A percentile compares a stretch with the other conserved stretches of the same genome.
Conservation (phyloP, 2,113 vertebrate species). For the Scophthalmus maximus region DNA sequence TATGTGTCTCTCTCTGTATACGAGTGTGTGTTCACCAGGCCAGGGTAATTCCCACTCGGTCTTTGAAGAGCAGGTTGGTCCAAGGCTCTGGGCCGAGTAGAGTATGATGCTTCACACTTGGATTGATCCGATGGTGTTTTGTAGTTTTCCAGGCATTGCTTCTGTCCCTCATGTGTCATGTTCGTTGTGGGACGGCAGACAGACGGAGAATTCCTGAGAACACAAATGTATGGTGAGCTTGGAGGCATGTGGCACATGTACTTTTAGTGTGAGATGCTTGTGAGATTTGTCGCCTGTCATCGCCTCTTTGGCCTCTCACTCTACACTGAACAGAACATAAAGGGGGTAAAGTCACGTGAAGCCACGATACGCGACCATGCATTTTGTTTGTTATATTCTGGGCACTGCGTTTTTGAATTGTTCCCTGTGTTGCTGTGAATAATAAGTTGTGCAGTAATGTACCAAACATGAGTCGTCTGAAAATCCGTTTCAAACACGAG, state of each 20-base stretch:
- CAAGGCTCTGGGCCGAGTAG: constrained; percentile 49
- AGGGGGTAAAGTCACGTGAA: neutral
- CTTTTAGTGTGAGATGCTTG: neutral
- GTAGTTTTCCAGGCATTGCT: constrained; percentile 62
- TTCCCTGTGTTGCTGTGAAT: neutral
- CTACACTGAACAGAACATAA: neutral
- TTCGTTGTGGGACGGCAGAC: neutral
- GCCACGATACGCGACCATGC: neutral
- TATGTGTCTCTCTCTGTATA: constrained; percentile 20
- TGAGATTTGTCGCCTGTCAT: neutral
- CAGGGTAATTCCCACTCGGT: constrained; percentile 63
- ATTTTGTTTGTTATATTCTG: neutral
- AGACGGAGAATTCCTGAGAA: neutral
- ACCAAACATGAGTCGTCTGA: neutral
- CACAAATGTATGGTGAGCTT: neutral
- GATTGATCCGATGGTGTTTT: constrained; percentile 52
- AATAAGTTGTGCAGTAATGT: neutral
- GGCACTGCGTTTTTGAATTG: neutral
- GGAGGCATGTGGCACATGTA: too few relatives aligned
- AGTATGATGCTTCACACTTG: constrained; percentile 64
- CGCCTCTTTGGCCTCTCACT: neutral
- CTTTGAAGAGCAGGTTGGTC: constrained; percentile 70
- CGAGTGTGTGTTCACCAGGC: constrained; percentile 41
- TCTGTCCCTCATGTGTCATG: constrained; percentile 39
- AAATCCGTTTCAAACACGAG: too few relatives aligned